Base-by-base conservation (phyloP, 2,797 vertebrate species). In the Clarias pachynema region DNA sequence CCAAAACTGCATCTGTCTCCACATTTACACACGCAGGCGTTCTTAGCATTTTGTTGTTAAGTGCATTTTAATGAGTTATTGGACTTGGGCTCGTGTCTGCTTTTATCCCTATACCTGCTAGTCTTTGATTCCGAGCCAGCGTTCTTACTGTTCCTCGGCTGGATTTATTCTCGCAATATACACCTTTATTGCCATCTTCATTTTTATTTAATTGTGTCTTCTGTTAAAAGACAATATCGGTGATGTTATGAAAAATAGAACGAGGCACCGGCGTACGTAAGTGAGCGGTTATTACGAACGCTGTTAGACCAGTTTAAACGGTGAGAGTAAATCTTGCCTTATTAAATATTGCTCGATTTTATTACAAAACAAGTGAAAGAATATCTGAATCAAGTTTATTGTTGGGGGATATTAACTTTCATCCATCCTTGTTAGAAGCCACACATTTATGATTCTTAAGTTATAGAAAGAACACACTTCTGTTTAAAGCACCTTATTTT, bases 121-220 rank as follows among this genome's bases (percentile, higher is more conserved):
- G 24, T 12, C 40, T 66, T 80, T 82, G 6, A 34, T 74, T 77
- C 53, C 74, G 49, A 49, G 70, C 70, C 44, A 7, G 12, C 12
- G 8, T 57, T 72, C n/a, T 26, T 70, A 82, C 8, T 82, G 65
- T 14, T 22, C 16, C 31, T 73, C 16, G 29, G 53, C 31, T 63
- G 26, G 57, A 34, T 73, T 74, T 83, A 83, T 62, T 29, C 57
- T 24, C 40, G 18, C 59, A 83, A 34, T 68, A 49, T 77, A 56
- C 72, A 79, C 26, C 68, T 73, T 62, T 62, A 83, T 73, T 83
- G 31, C 24, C 62, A 22, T 40, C 56, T 73, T 59, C 24, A 59
- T 62, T 83, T 74, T 83, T 83, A 73, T 83, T 82, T 83, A 83
- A 83, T 72, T 83, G 31, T 14, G 37, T 83, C 57, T 72, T 49